Base-by-base conservation (phyloP, 1,140 invertebrate species). In the Eubasilissa regina region DNA sequence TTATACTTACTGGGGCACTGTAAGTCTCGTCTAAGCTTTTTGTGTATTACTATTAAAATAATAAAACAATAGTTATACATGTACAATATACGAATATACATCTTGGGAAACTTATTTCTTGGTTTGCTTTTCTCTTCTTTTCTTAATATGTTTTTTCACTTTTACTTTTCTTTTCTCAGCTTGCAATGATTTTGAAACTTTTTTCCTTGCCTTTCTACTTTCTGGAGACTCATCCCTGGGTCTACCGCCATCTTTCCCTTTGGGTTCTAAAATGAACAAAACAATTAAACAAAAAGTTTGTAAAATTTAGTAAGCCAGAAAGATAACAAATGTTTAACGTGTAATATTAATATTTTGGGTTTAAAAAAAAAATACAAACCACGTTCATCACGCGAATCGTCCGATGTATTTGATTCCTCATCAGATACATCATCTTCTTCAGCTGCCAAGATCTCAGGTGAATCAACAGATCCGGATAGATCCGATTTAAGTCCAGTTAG, bases 101-200 rank as follows among this genome's bases (percentile, higher is more conserved):
- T 43, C 3, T 43, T 43, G 25, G 6, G 6, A 35, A n/a, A 35
- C 77, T 62, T 80, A 82, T 77, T 89, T 89, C 66, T 89, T 90
- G 10, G 85, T 83, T 4, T 89, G 85, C 85, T 94, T 97, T 84
- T 96, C 93, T 87, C 95, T 94, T 84, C 94, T 91, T 85, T 99
- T 99, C 85, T 99, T 99, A 0, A 99, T 88, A 88, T 99, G 96
- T 88, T 99, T 99, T 81, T 98, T 98, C 1, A 97, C 91, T 91
- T 99, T 99, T 0, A 88, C 91, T 91, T 98, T 96, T 60, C 98
- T 90, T 86, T 97, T 98, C 83, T 98, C 97, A 15, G 96, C 94
- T 85, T 98, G 93, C 66, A 94, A 93, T 73, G 97, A 95, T 87
- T 97, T 97, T 0, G 97, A 89, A 9, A 92, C 93, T 83, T 97